Evolutionary conservation across 2,888 invertebrate species (phyloP).

Genomic region (Macrostomum cliftonense): DNA sequence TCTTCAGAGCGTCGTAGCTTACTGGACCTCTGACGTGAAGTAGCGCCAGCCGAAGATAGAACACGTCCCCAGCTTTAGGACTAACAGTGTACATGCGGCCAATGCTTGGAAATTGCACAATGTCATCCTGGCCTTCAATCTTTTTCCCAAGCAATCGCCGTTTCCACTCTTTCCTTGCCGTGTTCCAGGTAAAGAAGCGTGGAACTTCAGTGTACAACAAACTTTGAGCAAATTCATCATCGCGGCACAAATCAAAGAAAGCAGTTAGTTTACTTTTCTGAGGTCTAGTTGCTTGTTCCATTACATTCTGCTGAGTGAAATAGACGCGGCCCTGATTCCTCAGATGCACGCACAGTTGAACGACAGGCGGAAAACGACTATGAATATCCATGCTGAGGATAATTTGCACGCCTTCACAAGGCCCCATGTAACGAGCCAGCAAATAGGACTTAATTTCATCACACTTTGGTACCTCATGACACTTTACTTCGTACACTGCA

Average conservation of each 20-base stretch:
- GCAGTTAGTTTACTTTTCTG: conserved; percentile 2
- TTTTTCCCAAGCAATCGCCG: conserved; percentile 8
- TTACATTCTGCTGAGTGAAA: conserved; percentile 5
- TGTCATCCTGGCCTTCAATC: conserved; percentile 6
- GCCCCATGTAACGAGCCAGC: conserved; percentile 24
- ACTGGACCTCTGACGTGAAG: conserved; percentile 8
- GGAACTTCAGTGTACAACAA: conserved; percentile 14
- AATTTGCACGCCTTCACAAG: conserved; percentile 30
- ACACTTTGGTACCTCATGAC: not conserved
- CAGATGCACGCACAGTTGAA: conserved; percentile 16
- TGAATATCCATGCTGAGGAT: conserved; percentile 24
- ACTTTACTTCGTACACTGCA: conserved; percentile 6
- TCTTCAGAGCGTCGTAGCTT: conserved; percentile 13
- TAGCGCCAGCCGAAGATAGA: conserved; percentile 9
- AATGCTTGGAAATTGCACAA: conserved; percentile 7
- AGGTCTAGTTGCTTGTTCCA: too few relatives aligned
- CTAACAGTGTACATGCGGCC: conserved; percentile 17
- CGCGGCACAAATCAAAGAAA: conserved; percentile 7
- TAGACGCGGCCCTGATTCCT: conserved; percentile 16
- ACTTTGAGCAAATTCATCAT: conserved; percentile 11
- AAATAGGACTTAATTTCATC: conserved; percentile 24
- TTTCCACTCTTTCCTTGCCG: conserved; percentile 12
- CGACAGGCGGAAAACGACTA: conserved; percentile 18
- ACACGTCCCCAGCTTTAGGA: conserved; percentile 16
- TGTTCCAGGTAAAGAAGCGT: conserved; percentile 15